These are phyloP conservation scores for Noctilio leporinus DNA, from an alignment of 2,113 vertebrate genomes.

Conservation along the genomic window DNA sequence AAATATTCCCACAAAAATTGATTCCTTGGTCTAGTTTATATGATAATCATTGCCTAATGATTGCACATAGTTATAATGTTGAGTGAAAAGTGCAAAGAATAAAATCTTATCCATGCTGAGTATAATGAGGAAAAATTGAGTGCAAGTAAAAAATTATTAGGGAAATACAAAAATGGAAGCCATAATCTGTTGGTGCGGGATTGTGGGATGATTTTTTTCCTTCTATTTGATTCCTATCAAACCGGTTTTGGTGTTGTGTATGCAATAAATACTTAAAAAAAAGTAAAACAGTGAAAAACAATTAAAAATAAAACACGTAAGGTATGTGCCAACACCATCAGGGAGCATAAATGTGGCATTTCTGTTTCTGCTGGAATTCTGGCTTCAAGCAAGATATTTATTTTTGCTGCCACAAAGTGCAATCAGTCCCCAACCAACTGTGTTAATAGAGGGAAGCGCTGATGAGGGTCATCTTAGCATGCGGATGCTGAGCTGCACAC, in stretches of 20 bases:
- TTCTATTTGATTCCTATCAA: not conserved
- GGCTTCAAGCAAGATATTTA: not conserved
- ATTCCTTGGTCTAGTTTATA: constrained; percentile 14
- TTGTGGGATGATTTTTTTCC: not conserved
- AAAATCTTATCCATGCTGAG: not conserved
- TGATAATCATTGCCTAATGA: not conserved
- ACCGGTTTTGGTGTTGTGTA: not conserved
- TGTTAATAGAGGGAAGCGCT: not conserved
- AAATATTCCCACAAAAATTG: not conserved
- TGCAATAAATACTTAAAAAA: constrained; percentile 17
- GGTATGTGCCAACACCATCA: constrained; percentile 13
- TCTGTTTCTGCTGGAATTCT: constrained; percentile 31
- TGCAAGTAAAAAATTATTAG: not conserved
- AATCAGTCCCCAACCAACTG: not conserved
- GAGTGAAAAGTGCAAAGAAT: not conserved
- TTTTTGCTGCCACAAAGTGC: not conserved
- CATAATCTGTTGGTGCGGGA: not conserved
- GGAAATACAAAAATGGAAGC: not conserved
- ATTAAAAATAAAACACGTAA: constrained; percentile 57
- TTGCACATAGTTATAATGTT: not conserved
- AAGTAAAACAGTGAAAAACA: constrained; percentile 24
- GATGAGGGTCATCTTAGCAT: not conserved
- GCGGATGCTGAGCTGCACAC: not conserved
- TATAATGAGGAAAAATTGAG: not conserved
- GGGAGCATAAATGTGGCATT: constrained; percentile 18